These are phyloP conservation scores for Ramphastos sulfuratus DNA, from an alignment of 2,113 vertebrate species.

Conservation along the genomic window DNA sequence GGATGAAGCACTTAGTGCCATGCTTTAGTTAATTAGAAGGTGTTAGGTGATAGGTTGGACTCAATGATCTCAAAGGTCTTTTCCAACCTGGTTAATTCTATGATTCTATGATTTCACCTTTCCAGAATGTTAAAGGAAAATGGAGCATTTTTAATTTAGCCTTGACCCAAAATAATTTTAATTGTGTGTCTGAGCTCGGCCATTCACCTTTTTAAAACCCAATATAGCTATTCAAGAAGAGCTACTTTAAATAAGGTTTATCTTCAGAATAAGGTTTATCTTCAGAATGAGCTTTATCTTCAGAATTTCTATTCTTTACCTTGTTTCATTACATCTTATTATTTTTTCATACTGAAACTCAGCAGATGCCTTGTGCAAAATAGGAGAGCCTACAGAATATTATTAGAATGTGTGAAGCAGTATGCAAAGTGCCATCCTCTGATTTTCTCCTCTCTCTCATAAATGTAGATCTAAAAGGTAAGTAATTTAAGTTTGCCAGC, in stretches of 20 bases:
- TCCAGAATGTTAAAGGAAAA: background rate
- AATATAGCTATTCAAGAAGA: background rate
- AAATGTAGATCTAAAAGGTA: background rate
- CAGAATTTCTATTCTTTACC: background rate
- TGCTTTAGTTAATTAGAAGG: too few species aligned
- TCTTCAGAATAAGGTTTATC: background rate
- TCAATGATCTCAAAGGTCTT: too few species aligned
- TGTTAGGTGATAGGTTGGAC: too few species aligned
- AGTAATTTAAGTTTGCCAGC: background rate
- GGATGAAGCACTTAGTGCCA: too few species aligned
- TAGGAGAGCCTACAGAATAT: background rate
- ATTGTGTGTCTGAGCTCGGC: background rate
- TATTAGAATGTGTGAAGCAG: constrained; percentile 21
- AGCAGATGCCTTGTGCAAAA: background rate
- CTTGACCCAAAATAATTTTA: background rate
- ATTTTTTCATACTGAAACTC: background rate
- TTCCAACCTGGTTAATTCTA: too few species aligned
- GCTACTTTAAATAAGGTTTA: background rate
- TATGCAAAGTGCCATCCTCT: background rate
- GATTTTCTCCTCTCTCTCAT: background rate
- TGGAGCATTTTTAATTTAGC: background rate
- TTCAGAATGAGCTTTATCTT: background rate
- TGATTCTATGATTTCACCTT: background rate
- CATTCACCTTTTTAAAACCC: background rate
- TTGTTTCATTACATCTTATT: background rate